Evolutionary conservation across 2,113 vertebrate species (phyloP).

Genomic region (Neotragus moschatus): DNA sequence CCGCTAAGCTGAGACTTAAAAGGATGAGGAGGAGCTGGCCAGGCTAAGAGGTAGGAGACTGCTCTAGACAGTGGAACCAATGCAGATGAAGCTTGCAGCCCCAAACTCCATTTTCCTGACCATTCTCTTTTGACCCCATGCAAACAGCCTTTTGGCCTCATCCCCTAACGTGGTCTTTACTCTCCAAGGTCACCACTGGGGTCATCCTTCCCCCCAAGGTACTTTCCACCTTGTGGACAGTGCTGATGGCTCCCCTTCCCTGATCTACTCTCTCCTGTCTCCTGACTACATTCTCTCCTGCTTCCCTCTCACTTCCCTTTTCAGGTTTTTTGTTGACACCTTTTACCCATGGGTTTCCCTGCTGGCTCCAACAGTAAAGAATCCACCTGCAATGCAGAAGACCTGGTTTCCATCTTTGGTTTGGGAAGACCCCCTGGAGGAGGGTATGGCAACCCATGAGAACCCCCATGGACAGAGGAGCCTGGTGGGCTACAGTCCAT

Average conservation of each 20-base stretch:
- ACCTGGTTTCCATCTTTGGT: neutral
- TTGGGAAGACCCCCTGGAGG: neutral
- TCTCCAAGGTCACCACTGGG: neutral
- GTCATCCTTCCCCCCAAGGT: neutral
- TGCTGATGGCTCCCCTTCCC: neutral
- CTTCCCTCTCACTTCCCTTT: neutral
- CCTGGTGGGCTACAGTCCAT: neutral
- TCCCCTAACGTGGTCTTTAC: fast-evolving
- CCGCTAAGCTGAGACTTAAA: neutral
- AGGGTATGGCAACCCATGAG: neutral
- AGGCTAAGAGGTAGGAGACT: neutral
- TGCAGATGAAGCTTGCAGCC: fast-evolving
- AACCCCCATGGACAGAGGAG: neutral
- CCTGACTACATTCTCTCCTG: fast-evolving
- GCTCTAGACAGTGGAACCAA: fast-evolving
- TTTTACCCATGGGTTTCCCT: neutral
- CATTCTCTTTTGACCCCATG: no score
- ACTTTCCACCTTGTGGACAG: fast-evolving
- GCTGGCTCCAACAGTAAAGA: neutral
- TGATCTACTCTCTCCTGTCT: neutral
- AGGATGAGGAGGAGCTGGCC: neutral
- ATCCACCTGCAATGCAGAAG: neutral
- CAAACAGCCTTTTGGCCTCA: neutral
- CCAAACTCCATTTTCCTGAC: neutral
- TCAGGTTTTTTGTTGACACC: neutral